Conservation (phyloP, 2,888 invertebrate genomes). For the Mantis religiosa region DNA sequence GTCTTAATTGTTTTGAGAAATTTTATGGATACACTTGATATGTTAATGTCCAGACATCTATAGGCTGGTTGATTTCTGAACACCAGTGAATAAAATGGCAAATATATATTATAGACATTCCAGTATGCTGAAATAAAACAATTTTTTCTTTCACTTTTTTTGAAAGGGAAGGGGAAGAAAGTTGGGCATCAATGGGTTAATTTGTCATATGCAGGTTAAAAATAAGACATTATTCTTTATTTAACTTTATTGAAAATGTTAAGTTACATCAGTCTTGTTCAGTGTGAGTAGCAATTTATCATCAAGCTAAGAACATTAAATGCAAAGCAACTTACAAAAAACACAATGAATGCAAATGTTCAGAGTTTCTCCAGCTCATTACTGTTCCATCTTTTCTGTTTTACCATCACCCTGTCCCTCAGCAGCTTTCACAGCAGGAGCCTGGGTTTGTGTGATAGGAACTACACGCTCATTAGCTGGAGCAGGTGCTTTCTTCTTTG, state of each 20-base stretch:
- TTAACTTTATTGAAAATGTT: neutral
- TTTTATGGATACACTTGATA: too few species aligned
- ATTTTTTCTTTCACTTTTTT: too few species aligned
- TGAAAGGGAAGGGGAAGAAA: too few species aligned
- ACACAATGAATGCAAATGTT: neutral
- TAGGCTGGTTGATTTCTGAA: too few species aligned
- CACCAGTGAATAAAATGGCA: too few species aligned
- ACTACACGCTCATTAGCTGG: slow-evolving; percentile 3
- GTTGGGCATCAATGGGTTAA: too few species aligned
- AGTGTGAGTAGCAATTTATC: neutral
- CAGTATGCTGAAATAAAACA: too few species aligned
- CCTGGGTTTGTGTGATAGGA: slow-evolving; percentile 13
- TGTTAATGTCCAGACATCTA: too few species aligned
- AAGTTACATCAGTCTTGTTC: neutral
- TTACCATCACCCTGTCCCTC: neutral
- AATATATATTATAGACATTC: too few species aligned
- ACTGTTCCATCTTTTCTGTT: neutral
- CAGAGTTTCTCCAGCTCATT: neutral
- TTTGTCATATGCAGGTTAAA: too few species aligned
- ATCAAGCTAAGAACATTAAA: neutral
- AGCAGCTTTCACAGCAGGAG: slow-evolving; percentile 4
- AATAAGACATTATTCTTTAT: too few species aligned
- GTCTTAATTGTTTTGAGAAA: too few species aligned
- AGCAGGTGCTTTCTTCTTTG: slow-evolving; percentile 33
- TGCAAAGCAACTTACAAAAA: neutral